phyloP scores from a whole-genome alignment of 2,797 vertebrate species.

The Chrysocyon brachyurus region DNA sequence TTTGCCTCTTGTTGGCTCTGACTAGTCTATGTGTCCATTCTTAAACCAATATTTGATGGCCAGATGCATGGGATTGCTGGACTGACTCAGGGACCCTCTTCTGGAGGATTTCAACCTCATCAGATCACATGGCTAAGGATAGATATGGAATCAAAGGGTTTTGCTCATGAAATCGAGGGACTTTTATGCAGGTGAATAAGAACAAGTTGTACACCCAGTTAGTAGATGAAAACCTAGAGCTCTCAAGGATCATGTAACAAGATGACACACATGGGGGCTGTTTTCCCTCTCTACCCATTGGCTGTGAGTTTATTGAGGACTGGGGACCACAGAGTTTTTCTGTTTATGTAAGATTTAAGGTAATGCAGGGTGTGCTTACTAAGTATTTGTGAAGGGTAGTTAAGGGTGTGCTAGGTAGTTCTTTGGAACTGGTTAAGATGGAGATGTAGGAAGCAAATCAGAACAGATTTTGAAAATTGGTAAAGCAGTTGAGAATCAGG shows the following conservation, averaged over 20 bases:
- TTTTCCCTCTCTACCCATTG: neutral
- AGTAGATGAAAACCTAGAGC: neutral
- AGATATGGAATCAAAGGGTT: neutral
- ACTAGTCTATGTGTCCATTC: neutral
- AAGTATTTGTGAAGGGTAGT: neutral
- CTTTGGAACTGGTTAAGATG: neutral
- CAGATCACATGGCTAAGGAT: neutral
- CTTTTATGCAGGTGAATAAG: neutral
- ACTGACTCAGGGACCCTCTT: neutral
- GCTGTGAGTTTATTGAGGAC: neutral
- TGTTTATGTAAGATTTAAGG: neutral
- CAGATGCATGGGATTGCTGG: neutral
- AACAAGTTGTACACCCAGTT: neutral
- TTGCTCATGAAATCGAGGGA: neutral
- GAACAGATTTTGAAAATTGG: neutral
- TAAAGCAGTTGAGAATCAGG: neutral
- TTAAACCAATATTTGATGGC: neutral
- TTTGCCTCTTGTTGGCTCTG: neutral
- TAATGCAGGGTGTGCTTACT: neutral
- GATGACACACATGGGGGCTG: accelerated
- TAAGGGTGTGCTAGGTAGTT: neutral
- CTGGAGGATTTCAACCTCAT: neutral
- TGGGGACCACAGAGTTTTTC: neutral
- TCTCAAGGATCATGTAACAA: neutral
- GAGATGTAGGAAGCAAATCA: neutral